phyloP scores from a whole-genome alignment of 2,888 invertebrate genomes.

The Zonitis immaculata region DNA sequence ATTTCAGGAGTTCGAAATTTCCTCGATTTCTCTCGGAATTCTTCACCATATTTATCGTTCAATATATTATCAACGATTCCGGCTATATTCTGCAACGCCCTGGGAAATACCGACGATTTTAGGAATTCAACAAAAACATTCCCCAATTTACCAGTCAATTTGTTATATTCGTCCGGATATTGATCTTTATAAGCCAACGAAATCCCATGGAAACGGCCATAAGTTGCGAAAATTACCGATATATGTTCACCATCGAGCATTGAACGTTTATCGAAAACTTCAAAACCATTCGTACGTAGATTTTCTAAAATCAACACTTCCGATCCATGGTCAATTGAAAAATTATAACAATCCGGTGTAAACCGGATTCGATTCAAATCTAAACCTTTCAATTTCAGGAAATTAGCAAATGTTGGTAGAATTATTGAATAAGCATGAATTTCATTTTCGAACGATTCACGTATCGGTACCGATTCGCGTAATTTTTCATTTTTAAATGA shows the following conservation, averaged over 20 bases:
- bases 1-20: neutral
- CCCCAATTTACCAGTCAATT: slow-evolving; percentile 1
- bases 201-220: slow-evolving; percentile 26
- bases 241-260: slow-evolving; percentile 25
- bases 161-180: slow-evolving; percentile 13
- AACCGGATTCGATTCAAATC: neutral
- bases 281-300: slow-evolving; percentile 4
- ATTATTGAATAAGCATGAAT: slow-evolving; percentile 8
- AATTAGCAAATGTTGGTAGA: neutral
- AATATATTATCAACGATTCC: too few relatives aligned
- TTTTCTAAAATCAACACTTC: slow-evolving; percentile 9
- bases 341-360: slow-evolving; percentile 13
- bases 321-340: neutral
- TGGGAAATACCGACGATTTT: neutral
- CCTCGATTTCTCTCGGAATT: too few relatives aligned
- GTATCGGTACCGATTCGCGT: slow-evolving; percentile 7
- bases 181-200: slow-evolving; percentile 21
- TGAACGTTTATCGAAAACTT: slow-evolving; percentile 9
- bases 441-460: slow-evolving; percentile 16
- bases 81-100: too few relatives aligned
- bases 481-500: slow-evolving; percentile 4
- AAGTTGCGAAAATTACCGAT: slow-evolving; percentile 22
- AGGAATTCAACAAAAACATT: neutral
- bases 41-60: too few relatives aligned
- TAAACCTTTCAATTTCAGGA: slow-evolving; percentile 6